Evolutionary conservation across 2,113 vertebrate genomes (phyloP).

Genomic region (Rutilus rutilus): DNA sequence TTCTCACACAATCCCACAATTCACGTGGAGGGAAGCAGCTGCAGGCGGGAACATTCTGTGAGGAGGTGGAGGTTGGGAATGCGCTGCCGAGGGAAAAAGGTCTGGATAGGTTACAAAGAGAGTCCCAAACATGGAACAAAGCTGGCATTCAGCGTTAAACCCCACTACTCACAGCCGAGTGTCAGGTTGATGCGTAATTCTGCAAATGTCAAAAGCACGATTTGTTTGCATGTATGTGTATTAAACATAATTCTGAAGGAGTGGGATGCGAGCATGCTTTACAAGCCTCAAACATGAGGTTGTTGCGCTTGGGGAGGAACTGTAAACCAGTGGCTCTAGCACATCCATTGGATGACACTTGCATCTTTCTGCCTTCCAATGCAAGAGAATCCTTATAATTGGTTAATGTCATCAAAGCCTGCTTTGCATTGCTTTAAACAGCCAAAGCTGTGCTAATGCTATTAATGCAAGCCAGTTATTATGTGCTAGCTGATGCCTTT

Average conservation of each 20-base stretch:
- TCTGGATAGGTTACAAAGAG: constrained; percentile 68
- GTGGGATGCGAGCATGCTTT: constrained; percentile 29
- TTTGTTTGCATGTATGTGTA: constrained; percentile 43
- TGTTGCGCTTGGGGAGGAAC: not conserved
- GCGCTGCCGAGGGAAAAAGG: constrained; percentile 70
- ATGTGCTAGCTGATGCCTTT: not conserved
- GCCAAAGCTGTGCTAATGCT: constrained; percentile 44
- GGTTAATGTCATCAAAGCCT: constrained; percentile 38
- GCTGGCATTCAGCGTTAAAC: constrained; percentile 53
- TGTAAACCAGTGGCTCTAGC: not conserved
- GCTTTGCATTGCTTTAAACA: constrained; percentile 44
- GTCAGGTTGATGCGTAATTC: constrained; percentile 58
- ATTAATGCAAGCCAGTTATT: constrained; percentile 40
- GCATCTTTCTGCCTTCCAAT: not conserved
- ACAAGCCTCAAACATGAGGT: constrained; percentile 15
- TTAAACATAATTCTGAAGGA: not conserved
- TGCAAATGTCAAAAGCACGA: constrained; percentile 58
- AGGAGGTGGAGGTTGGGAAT: constrained; percentile 70
- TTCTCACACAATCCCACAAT: constrained; percentile 70
- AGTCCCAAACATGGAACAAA: constrained; percentile 65
- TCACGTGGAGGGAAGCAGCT: constrained; percentile 70
- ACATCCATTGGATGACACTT: not conserved
- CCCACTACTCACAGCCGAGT: constrained; percentile 48
- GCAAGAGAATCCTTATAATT: constrained; percentile 16
- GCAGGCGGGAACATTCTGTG: constrained; percentile 63